phyloP scores from a whole-genome alignment of 2,113 vertebrate genomes.

The Melanerpes formicivorus region DNA sequence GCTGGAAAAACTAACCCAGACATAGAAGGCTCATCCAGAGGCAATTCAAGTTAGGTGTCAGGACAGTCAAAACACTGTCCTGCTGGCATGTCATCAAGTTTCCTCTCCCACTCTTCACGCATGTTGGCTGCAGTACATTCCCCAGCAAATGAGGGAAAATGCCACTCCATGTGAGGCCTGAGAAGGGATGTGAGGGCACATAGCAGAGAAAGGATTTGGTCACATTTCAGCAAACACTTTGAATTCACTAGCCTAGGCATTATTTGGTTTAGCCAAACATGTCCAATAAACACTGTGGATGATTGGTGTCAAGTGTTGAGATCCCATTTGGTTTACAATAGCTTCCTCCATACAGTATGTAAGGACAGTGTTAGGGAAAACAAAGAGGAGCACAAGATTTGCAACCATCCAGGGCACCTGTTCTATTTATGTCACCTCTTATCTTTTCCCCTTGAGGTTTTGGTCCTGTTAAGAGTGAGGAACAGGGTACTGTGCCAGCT shows the following conservation, averaged over 20 bases:
- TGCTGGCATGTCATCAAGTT: background rate
- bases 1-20: background rate
- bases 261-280: background rate
- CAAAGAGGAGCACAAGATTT: background rate
- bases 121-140: accelerated
- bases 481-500: background rate
- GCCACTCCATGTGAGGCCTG: background rate
- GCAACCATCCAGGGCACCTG: background rate
- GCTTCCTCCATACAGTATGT: background rate
- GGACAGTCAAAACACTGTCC: background rate
- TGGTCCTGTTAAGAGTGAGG: background rate
- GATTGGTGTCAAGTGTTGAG: background rate
- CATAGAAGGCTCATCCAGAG: background rate
- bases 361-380: background rate
- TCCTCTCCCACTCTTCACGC: background rate
- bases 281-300: background rate
- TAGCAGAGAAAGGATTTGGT: background rate
- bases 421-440: background rate
- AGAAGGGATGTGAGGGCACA: background rate
- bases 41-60: background rate
- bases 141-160: background rate
- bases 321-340: accelerated
- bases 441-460: background rate
- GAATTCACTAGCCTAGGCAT: background rate
- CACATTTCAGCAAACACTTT: background rate